A percentile compares a stretch with the other conserved stretches of the same genome.
Conservation (phyloP, 2,888 invertebrate species). For the Epistrophe grossulariae region DNA sequence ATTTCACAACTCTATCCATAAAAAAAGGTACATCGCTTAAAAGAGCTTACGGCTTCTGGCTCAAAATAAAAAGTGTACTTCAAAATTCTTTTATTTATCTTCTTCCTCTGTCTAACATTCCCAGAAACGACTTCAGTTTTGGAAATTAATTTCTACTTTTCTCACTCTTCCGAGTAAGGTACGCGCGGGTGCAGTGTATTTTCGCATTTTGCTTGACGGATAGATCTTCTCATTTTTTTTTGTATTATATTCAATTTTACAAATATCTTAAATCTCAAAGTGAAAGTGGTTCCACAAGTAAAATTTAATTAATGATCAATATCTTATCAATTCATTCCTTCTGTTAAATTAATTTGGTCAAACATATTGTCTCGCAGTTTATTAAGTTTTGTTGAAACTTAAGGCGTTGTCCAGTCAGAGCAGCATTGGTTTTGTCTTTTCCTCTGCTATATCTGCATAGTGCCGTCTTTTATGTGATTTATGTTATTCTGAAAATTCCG, state of each 20-base stretch:
- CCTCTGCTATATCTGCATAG: constrained; percentile 7
- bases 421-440: constrained; percentile 42
- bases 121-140: background rate
- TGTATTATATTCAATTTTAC: constrained; percentile 43
- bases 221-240: constrained; percentile 46
- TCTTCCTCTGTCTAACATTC: background rate
- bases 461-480: constrained; percentile 41
- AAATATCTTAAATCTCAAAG: constrained; percentile 39
- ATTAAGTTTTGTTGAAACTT: constrained; percentile 38
- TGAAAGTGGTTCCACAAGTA: constrained; percentile 52
- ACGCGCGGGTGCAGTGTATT: constrained; percentile 61
- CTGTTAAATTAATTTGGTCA: constrained; percentile 18
- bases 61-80: background rate
- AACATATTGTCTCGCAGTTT: background rate
- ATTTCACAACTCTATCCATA: too few species aligned
- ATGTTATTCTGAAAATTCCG: constrained; percentile 49
- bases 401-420: constrained; percentile 69
- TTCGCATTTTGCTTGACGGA: constrained; percentile 59
- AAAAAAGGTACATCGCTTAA: too few species aligned
- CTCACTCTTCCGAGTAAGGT: constrained; percentile 54
- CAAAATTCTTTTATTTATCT: background rate
- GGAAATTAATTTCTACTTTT: constrained; percentile 26
- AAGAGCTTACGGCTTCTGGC: background rate
- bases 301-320: constrained; percentile 1
- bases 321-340: background rate